Evolutionary conservation across 1,140 invertebrate genomes (phyloP).

Genomic region (Papilio helenus): DNA sequence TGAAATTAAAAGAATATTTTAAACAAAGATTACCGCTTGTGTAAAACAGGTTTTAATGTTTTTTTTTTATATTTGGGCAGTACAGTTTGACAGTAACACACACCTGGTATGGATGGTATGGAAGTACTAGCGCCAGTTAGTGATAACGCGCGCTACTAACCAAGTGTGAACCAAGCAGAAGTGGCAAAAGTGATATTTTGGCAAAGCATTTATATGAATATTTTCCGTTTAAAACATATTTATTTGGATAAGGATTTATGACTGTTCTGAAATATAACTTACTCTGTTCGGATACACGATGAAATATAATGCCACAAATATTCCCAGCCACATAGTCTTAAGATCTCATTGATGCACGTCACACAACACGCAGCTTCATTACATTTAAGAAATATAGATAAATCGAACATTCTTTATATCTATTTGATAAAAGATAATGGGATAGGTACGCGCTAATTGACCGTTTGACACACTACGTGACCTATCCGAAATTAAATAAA

Average conservation of each 20-base stretch:
- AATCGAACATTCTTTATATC: constrained; percentile 31
- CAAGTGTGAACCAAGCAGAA: too few relatives aligned
- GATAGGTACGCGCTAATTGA: constrained; percentile 14
- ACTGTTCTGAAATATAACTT: constrained; percentile 43
- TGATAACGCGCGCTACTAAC: too few relatives aligned
- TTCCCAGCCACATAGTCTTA: constrained; percentile 51
- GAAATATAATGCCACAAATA: constrained; percentile 44
- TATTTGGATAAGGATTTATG: too few relatives aligned
- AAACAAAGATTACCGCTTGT: too few relatives aligned
- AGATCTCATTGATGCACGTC: constrained; percentile 44
- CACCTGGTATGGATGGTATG: too few relatives aligned
- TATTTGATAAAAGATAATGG: constrained; percentile 35
- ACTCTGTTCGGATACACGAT: constrained; percentile 48
- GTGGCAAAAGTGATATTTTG: too few relatives aligned
- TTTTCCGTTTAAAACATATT: too few relatives aligned
- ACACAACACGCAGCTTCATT: constrained; percentile 27
- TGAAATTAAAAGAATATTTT: constrained; percentile 42
- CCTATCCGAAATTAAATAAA: background rate
- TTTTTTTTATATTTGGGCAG: too few relatives aligned
- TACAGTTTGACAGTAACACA: too few relatives aligned
- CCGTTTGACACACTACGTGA: constrained; percentile 38
- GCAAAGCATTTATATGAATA: too few relatives aligned
- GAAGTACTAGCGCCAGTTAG: too few relatives aligned
- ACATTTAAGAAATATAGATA: constrained; percentile 34
- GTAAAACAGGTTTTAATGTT: too few relatives aligned